These are phyloP conservation scores for Ichneumoninae sp. DNA, from an alignment of 2,888 invertebrate genomes.

Conservation along the genomic window DNA sequence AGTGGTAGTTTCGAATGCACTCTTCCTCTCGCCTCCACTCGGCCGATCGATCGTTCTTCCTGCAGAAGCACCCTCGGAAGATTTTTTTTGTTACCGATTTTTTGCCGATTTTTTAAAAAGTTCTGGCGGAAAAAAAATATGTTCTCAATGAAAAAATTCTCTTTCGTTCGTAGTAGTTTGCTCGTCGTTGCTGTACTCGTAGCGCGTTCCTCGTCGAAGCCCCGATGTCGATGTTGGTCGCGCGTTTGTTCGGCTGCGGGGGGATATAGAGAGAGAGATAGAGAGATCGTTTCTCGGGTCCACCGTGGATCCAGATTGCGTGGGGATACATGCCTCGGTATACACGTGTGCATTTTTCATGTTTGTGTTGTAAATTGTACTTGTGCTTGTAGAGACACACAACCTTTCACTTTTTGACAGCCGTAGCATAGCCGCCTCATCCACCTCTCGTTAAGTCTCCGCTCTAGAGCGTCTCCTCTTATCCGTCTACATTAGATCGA, in stretches of 20 bases:
- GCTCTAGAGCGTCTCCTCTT: conserved; percentile 6
- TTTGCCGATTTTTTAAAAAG: background rate
- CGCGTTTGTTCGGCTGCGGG: conserved; percentile 26
- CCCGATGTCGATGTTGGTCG: conserved; percentile 38
- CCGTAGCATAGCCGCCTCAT: conserved; percentile 48
- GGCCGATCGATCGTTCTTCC: background rate
- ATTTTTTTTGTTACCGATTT: conserved; percentile 11
- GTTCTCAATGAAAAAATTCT: conserved; percentile 70
- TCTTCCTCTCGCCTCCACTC: background rate
- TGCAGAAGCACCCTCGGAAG: background rate
- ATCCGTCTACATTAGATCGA: background rate
- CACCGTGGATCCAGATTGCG: conserved; percentile 72
- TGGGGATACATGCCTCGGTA: conserved; percentile 70
- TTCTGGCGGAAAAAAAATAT: conserved; percentile 11
- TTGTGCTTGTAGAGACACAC: conserved; percentile 62
- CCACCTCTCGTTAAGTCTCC: conserved; percentile 36
- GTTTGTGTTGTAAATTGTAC: conserved; percentile 45
- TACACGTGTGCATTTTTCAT: conserved; percentile 27
- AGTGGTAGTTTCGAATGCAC: background rate
- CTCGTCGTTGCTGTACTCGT: conserved; percentile 50
- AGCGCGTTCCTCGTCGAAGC: conserved; percentile 40
- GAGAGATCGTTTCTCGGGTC: conserved; percentile 49
- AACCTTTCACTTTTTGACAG: conserved; percentile 83
- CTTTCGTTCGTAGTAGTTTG: conserved; percentile 32
- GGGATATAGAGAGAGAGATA: conserved; percentile 38